Evolutionary conservation across 2,797 vertebrate genomes (phyloP).

Genomic region (Uromys caudimaculatus): DNA sequence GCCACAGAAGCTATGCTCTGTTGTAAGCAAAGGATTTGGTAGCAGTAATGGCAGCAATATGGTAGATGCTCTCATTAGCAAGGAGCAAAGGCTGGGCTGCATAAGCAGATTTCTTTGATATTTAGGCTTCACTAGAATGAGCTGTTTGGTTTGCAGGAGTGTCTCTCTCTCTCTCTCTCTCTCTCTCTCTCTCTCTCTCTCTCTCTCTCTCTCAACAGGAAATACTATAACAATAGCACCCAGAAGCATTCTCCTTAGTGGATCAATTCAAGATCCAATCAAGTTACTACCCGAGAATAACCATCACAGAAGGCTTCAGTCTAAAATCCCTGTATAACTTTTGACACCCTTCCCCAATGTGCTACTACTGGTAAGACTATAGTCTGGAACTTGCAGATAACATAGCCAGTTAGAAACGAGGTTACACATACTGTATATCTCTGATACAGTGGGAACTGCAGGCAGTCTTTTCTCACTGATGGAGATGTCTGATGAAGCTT

Average conservation of each 20-base stretch:
- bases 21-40: neutral
- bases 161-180: too few species aligned
- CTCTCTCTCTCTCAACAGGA: neutral
- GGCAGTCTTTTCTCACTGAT: neutral
- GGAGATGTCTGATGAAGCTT: neutral
- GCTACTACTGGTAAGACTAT: neutral
- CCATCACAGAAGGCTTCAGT: neutral
- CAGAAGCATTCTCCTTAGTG: neutral
- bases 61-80: neutral
- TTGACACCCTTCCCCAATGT: neutral
- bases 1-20: neutral
- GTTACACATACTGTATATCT: neutral
- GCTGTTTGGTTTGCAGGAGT: too few species aligned
- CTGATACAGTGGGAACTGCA: neutral
- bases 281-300: neutral
- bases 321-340: neutral
- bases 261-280: neutral
- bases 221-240: neutral
- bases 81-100: neutral
- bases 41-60: neutral
- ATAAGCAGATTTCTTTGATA: neutral
- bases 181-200: neutral
- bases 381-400: neutral
- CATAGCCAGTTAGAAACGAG: neutral
- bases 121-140: neutral